These are phyloP conservation scores for Ctenosaura bakeri DNA, from an alignment of 2,797 vertebrate genomes.

Conservation along the genomic window DNA sequence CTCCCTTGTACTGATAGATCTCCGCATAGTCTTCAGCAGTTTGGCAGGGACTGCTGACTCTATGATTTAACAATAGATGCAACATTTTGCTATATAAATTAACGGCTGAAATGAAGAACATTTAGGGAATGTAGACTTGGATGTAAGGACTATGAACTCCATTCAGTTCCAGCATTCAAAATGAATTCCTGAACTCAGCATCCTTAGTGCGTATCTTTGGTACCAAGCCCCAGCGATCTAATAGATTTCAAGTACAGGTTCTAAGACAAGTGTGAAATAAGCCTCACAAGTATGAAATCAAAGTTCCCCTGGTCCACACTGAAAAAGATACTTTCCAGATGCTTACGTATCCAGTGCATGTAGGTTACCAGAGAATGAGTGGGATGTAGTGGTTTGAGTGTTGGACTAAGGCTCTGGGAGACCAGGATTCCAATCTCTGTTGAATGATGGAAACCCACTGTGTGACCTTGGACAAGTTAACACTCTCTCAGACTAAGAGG, in stretches of 20 bases:
- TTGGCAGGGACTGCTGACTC: not conserved
- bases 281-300: not conserved
- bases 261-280: not conserved
- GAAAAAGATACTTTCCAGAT: not conserved
- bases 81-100: not conserved
- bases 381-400: no score
- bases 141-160: not conserved
- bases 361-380: no score
- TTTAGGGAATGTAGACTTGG: not conserved
- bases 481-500: no score
- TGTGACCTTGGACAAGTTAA: no score
- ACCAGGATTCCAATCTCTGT: no score
- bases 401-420: no score
- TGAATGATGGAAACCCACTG: no score
- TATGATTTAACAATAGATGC: not conserved
- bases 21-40: not conserved
- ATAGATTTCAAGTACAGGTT: not conserved
- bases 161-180: not conserved
- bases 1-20: not conserved
- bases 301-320: not conserved
- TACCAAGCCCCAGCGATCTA: not conserved
- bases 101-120: not conserved
- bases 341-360: not conserved
- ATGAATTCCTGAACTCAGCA: no score
- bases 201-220: not conserved